phyloP scores from a whole-genome alignment of 2,888 invertebrate species.

The Epirrhoe tristata region DNA sequence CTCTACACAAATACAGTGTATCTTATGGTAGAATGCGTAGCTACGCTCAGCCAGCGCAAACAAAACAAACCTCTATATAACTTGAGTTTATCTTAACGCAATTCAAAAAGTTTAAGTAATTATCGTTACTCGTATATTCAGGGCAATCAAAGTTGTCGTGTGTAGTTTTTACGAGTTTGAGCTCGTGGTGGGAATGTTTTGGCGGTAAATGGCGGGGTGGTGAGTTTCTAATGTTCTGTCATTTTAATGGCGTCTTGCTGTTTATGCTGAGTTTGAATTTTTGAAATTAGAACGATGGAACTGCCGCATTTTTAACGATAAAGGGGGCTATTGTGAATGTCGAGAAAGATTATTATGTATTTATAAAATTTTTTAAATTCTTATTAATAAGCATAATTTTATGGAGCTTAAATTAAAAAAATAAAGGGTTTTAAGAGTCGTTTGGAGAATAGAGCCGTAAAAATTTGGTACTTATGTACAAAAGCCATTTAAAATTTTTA shows the following conservation, averaged over 20 bases:
- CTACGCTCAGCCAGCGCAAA: constrained; percentile 17
- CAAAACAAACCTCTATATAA: constrained; percentile 26
- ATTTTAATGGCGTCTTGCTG: constrained; percentile 21
- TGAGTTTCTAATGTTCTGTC: constrained; percentile 22
- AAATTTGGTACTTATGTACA: not conserved
- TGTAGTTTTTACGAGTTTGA: constrained; percentile 36
- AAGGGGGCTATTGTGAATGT: not conserved
- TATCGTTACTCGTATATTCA: constrained; percentile 34
- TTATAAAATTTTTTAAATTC: not conserved
- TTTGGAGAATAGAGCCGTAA: too few species aligned
- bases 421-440: not conserved
- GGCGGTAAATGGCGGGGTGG: constrained; percentile 22
- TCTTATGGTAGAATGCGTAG: constrained; percentile 21
- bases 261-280: constrained; percentile 12
- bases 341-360: not conserved
- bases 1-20: constrained; percentile 18
- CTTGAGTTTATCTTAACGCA: constrained; percentile 32
- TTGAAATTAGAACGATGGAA: constrained; percentile 13
- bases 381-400: not conserved
- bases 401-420: not conserved
- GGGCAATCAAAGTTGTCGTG: constrained; percentile 36
- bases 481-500: not conserved
- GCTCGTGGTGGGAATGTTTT: constrained; percentile 17
- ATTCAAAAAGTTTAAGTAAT: constrained; percentile 35
- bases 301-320: constrained; percentile 1